phyloP scores from a whole-genome alignment of 1,140 invertebrate species.

The Drosophila prosaltans region DNA sequence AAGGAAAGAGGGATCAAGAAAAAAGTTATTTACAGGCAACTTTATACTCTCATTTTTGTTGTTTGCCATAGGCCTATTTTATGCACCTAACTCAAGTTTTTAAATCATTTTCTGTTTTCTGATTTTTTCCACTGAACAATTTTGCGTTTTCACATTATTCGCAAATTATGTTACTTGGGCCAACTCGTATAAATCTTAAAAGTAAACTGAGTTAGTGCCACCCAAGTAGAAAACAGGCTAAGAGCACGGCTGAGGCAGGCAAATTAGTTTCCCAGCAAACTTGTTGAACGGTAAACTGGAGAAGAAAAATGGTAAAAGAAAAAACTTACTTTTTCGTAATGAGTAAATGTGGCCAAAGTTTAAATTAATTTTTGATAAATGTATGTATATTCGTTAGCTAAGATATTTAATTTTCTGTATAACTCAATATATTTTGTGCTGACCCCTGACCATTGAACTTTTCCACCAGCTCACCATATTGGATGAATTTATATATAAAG shows the following conservation, averaged over 20 bases:
- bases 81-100: constrained; percentile 55
- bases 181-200: constrained; percentile 72
- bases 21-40: constrained; percentile 71
- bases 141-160: constrained; percentile 47
- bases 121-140: constrained; percentile 43
- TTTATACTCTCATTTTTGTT: constrained; percentile 33
- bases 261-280: constrained; percentile 68
- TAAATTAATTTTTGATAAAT: constrained; percentile 76
- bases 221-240: constrained; percentile 53
- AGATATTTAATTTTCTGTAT: constrained; percentile 63
- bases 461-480: not conserved
- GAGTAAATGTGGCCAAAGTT: constrained; percentile 79
- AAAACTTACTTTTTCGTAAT: constrained; percentile 68
- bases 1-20: constrained; percentile 5
- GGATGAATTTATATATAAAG: not conserved
- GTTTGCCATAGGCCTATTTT: constrained; percentile 49
- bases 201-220: constrained; percentile 37
- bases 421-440: constrained; percentile 3
- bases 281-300: constrained; percentile 70
- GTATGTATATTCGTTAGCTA: constrained; percentile 50
- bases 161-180: constrained; percentile 77
- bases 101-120: constrained; percentile 59
- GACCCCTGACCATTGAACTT: constrained; percentile 4
- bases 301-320: constrained; percentile 38
- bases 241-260: constrained; percentile 32